These are phyloP conservation scores for Sebastes fasciatus DNA, from an alignment of 2,113 vertebrate genomes.

Conservation along the genomic window DNA sequence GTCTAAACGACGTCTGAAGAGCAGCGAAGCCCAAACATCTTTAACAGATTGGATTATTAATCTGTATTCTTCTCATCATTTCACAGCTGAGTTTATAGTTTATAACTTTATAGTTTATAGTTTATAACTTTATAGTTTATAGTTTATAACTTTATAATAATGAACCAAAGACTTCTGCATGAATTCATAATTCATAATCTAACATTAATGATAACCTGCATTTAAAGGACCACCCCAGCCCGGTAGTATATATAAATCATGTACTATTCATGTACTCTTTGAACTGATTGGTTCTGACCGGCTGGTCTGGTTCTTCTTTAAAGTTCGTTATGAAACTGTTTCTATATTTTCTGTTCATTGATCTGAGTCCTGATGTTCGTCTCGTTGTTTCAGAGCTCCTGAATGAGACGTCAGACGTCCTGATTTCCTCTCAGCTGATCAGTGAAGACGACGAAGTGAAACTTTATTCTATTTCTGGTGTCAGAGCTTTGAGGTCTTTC, in stretches of 20 bases:
- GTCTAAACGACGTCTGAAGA: no score
- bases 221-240: no score
- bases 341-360: no score
- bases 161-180: background rate
- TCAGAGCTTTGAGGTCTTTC: background rate
- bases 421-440: slow-evolving; percentile 15
- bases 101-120: background rate
- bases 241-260: no score
- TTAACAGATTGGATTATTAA: no score
- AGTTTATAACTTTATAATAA: background rate
- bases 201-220: background rate
- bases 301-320: no score
- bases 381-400: slow-evolving; percentile 25
- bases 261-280: no score
- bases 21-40: no score
- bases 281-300: no score
- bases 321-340: no score
- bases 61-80: background rate
- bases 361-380: no score
- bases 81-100: background rate
- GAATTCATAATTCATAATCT: background rate
- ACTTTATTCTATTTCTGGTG: background rate
- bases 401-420: slow-evolving; percentile 35
- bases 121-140: background rate
- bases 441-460: slow-evolving; percentile 4